Evolutionary conservation across 2,113 vertebrate genomes (phyloP), one percentile per base, ranked within the genome.

Genomic region (Odobenus rosmarus): DNA sequence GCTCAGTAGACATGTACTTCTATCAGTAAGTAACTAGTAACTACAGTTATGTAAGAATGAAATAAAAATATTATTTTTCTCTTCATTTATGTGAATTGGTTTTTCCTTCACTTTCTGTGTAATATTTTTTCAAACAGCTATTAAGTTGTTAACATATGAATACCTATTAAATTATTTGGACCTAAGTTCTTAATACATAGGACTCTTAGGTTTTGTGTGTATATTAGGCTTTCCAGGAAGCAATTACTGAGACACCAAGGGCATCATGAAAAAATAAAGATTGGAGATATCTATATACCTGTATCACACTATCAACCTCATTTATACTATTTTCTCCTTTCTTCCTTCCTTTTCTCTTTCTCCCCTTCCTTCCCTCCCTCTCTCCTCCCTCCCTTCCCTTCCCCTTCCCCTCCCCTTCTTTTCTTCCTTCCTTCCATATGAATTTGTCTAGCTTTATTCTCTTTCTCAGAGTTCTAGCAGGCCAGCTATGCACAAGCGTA

Each of bases 21-120:
- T 3, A 33, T 92, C 62, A 49, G 13, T 59, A 62, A 39, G 21
- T 51, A 94, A 42, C 14, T 39, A 39, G 21, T 51, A 94, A 42
- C 14, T 39, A 24, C 21, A 39, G 1, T 71, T 74, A 24, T 59
- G 36, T 92, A 92, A 79, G 39, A 84, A 42, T 64, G 21, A 89
- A 92, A 74, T 89, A 42, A 92, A 87, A 88, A 51, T 53, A 49
- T 1, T 36, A 51, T 51, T 13, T 88, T 82, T 93, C 36, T 86
- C 93, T 71, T 13, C 28, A 76, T 5, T 64, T 62, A 88, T 24
- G 12, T 69, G 12, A 7, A 5, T 23, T n/a, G 26, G 1, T 24
- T 71, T 87, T 87, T 82, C 24, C 46, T 80, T 31, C 24, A 21
- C 76, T 67, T 88, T 96, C 19, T n/a, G 8, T 23, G 0, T 36